Percentiles rank a stretch among this genome's conserved stretches.
phyloP scores from a whole-genome alignment of 1,140 invertebrate species.

The Homalodisca vitripennis region DNA sequence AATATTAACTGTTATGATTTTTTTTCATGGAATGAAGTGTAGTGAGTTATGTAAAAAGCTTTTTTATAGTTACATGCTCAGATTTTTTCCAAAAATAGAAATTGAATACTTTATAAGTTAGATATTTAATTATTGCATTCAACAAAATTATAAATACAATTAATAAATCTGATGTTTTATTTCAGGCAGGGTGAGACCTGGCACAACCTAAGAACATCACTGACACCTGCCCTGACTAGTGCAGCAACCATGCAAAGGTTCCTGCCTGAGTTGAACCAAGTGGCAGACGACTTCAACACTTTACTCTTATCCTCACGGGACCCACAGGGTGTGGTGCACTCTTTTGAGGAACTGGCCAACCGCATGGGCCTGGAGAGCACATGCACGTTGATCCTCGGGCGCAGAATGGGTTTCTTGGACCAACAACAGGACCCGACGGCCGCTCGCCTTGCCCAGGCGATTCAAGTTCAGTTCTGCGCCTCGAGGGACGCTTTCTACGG shows the following conservation, averaged over 20 bases:
- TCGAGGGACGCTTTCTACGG: slow-evolving; percentile 79
- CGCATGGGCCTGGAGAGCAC: slow-evolving; percentile 77
- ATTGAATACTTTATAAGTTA: too few relatives aligned
- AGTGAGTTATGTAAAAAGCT: too few relatives aligned
- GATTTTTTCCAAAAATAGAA: too few relatives aligned
- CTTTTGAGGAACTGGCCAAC: slow-evolving; percentile 72
- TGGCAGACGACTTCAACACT: slow-evolving; percentile 76
- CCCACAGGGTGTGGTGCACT: slow-evolving; percentile 51
- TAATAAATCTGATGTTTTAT: too few relatives aligned
- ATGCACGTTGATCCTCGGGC: slow-evolving; percentile 72
- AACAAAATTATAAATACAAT: too few relatives aligned
- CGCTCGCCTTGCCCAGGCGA: slow-evolving; percentile 60
- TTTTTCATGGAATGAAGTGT: too few relatives aligned
- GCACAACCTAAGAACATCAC: slow-evolving; percentile 67
- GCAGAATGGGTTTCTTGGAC: slow-evolving; percentile 75
- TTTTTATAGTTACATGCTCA: too few relatives aligned
- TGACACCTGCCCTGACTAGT: slow-evolving; percentile 76
- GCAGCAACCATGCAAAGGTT: slow-evolving; percentile 73
- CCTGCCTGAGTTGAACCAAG: slow-evolving; percentile 70
- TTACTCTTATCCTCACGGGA: slow-evolving; percentile 58
- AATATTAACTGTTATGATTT: too few relatives aligned
- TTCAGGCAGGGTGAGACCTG: slow-evolving; percentile 80
- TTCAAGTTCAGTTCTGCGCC: slow-evolving; percentile 66
- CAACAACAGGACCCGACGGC: slow-evolving; percentile 51
- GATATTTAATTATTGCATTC: too few relatives aligned